These are phyloP conservation scores for Drosophila ohnishii DNA, from an alignment of 1,140 invertebrate species.

Conservation along the genomic window DNA sequence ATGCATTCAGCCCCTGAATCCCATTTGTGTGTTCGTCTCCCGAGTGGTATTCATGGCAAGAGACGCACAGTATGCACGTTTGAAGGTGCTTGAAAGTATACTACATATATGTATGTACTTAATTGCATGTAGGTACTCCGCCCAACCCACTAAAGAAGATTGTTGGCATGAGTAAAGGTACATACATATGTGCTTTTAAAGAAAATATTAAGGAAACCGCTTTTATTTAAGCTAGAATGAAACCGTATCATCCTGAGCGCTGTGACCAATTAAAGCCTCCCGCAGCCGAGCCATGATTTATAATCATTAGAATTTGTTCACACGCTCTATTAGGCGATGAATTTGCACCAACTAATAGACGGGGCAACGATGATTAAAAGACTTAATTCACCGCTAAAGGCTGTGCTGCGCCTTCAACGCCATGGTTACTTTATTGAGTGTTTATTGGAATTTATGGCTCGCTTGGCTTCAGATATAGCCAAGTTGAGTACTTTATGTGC, in stretches of 20 bases:
- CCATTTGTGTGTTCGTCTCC: slow-evolving; percentile 24
- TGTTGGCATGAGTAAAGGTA: not conserved
- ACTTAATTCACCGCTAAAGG: slow-evolving; percentile 50
- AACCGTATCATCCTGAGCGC: not conserved
- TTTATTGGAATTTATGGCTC: slow-evolving; percentile 74
- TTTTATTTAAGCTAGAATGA: slow-evolving; percentile 21
- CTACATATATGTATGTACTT: slow-evolving; percentile 10
- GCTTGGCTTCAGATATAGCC: slow-evolving; percentile 23
- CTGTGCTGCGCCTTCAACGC: not conserved
- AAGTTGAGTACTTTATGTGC: slow-evolving; percentile 55
- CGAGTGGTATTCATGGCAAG: slow-evolving; percentile 18
- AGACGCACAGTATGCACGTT: slow-evolving; percentile 12
- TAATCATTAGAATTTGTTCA: slow-evolving; percentile 45
- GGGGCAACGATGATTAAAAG: slow-evolving; percentile 53
- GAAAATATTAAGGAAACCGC: not conserved
- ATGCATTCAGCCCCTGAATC: slow-evolving; percentile 39
- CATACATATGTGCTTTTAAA: not conserved
- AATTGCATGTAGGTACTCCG: slow-evolving; percentile 19
- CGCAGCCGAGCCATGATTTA: slow-evolving; percentile 26
- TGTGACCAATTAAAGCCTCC: not conserved
- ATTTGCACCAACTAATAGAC: slow-evolving; percentile 41
- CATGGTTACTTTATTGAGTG: slow-evolving; percentile 57
- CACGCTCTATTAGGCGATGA: slow-evolving; percentile 51
- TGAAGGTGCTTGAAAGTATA: slow-evolving; percentile 10
- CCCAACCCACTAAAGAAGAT: not conserved